Percentiles rank a stretch among this genome's conserved stretches.
These are phyloP conservation scores for Hestina assimilis DNA, from an alignment of 1,140 invertebrate species.

Conservation along the genomic window DNA sequence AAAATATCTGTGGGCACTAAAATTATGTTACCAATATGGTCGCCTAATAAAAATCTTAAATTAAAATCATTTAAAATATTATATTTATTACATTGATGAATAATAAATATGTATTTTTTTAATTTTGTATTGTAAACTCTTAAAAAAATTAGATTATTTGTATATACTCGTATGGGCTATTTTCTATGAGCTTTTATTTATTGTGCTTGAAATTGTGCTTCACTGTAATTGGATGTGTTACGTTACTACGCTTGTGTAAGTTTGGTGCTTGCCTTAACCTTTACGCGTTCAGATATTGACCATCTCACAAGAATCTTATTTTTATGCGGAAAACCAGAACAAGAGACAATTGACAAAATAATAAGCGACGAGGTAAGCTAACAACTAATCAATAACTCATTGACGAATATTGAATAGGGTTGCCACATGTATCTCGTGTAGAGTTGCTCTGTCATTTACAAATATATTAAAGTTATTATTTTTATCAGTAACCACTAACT, in stretches of 20 bases:
- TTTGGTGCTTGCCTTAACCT: conserved; percentile 78
- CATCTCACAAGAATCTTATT: conserved; percentile 93
- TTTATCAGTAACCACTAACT: no score
- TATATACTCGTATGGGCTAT: conserved; percentile 11
- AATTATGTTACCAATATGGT: no score
- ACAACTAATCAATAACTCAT: background rate
- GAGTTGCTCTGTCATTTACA: no score
- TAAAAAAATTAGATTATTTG: background rate
- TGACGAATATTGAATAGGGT: no score
- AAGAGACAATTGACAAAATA: conserved; percentile 91
- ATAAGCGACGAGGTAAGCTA: conserved; percentile 91
- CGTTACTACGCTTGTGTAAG: conserved; percentile 49
- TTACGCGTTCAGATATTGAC: conserved; percentile 89
- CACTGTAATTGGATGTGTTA: conserved; percentile 7
- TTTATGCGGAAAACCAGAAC: conserved; percentile 91
- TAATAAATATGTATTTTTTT: no score
- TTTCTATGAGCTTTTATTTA: conserved; percentile 4
- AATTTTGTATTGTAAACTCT: no score
- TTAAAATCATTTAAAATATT: no score
- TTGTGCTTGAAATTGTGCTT: conserved; percentile 4
- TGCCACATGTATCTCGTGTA: no score
- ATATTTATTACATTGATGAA: no score
- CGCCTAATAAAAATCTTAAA: no score
- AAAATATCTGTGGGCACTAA: no score
- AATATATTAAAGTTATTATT: no score